Evolutionary conservation across 2,888 invertebrate species (phyloP), one percentile per base, ranked within the genome.

Genomic region (Chloroclysta siterata): DNA sequence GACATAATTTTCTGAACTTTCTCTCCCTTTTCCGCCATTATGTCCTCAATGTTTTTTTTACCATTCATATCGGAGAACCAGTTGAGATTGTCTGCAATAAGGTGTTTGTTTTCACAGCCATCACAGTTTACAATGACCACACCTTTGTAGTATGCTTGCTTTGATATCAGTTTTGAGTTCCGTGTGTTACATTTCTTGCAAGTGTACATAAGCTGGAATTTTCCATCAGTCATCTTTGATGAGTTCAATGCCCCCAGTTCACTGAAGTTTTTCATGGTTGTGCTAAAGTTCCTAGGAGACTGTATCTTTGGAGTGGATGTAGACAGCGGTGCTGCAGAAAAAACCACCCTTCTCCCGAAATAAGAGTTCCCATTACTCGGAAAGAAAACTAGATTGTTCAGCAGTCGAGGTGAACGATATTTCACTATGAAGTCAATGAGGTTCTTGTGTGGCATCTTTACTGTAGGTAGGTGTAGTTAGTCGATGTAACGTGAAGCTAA

Each of bases 71-170:
- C 96, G 0, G 95, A 93, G 83, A 99, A 99, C 99, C 99, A 99
- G 69, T 97, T 97, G 0, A 99, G 93, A 87, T 99, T 98, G 83
- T 99, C 99, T 0, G 99, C 99, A 71, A 99, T 99, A 28, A 99
- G 93, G 88, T 99, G 99, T 83, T 97, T 95, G 81, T 97, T 98
- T 51, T 94, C 88, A 82, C 99, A 99, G 0, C 97, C 97, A 58
- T 95, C 95, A 84, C 99, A 99, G 58, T 94, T 95, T 0, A 99
- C 97, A 71, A 99, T 97, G 0, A 99, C 98, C 11, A 99, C 96
- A 13, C 99, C 99, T 80, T 96, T 95, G 58, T 95, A 93, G 80
- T 99, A 99, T 0, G 98, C 97, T 15, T 94, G 79, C 89, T 97
- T 98, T 0, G 98, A 96, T 68, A 99, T 98, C 11, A 94, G 93